Percentiles rank a stretch among this genome's conserved stretches.
These are phyloP conservation scores for Hydrotaea cyrtoneurina DNA, from an alignment of 2,888 invertebrate species.

Conservation along the genomic window DNA sequence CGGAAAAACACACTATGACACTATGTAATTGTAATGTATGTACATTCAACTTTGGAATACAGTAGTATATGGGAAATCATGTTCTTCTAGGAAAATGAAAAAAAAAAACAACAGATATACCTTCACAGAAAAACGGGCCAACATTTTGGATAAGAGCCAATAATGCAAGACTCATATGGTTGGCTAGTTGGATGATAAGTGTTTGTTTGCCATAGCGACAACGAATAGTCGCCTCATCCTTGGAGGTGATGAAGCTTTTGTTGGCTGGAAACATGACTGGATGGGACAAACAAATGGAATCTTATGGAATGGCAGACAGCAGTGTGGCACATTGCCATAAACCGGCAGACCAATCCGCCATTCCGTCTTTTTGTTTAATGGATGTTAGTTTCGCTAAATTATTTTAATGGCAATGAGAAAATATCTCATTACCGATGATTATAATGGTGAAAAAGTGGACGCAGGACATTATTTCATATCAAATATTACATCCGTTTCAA, in stretches of 20 bases:
- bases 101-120: not conserved
- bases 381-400: not conserved
- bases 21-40: constrained; percentile 30
- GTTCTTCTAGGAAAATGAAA: constrained; percentile 2
- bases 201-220: constrained; percentile 6
- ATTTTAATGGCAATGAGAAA: not conserved
- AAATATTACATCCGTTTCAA: too few species aligned
- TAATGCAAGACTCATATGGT: not conserved
- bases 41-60: constrained; percentile 17
- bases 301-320: not conserved
- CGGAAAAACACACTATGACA: not conserved
- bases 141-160: constrained; percentile 9
- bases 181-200: not conserved
- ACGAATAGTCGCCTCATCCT: not conserved
- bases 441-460: too few species aligned
- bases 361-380: not conserved
- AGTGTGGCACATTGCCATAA: constrained; percentile 17
- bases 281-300: not conserved
- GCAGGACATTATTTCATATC: too few species aligned
- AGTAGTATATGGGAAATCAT: not conserved
- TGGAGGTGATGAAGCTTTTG: not conserved
- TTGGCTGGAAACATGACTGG: not conserved
- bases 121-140: not conserved
- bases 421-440: not conserved
- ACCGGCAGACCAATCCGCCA: not conserved